These are phyloP conservation scores for Pipistrellus pygmaeus DNA, from an alignment of 2,797 vertebrate genomes.

Conservation along the genomic window DNA sequence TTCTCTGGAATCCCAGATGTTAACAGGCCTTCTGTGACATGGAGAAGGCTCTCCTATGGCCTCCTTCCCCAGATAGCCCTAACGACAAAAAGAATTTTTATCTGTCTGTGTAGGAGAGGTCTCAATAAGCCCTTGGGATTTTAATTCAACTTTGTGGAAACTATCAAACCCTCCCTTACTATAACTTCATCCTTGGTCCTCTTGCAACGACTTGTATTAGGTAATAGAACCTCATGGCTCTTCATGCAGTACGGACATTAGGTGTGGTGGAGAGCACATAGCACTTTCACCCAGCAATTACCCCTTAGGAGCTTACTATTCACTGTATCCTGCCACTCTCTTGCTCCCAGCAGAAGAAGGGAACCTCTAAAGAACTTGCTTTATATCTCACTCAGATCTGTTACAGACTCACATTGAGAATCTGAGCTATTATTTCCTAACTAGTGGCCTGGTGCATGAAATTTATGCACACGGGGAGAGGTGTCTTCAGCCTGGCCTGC, in stretches of 20 bases:
- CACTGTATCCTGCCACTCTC: background rate
- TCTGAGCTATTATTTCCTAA: background rate
- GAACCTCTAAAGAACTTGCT: background rate
- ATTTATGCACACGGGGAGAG: no score
- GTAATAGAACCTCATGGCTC: background rate
- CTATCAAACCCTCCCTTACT: background rate
- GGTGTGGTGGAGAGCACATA: background rate
- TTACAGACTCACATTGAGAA: slow-evolving; percentile 27
- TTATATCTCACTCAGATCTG: background rate
- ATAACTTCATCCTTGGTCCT: background rate
- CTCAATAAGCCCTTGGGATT: background rate
- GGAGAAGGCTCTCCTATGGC: background rate
- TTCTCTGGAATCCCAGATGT: background rate
- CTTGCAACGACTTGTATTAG: background rate
- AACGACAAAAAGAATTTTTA: background rate
- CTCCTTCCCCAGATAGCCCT: background rate
- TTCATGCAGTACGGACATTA: background rate
- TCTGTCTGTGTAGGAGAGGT: background rate
- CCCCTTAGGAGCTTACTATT: background rate
- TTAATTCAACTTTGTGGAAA: background rate
- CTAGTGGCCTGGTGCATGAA: no score
- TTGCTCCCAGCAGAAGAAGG: background rate
- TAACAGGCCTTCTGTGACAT: background rate
- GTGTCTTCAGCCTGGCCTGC: no score
- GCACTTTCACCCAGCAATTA: background rate